Percentiles rank a stretch among this genome's conserved stretches.
Evolutionary conservation across 2,113 vertebrate genomes (phyloP).

Genomic region (Anser cygnoides): DNA sequence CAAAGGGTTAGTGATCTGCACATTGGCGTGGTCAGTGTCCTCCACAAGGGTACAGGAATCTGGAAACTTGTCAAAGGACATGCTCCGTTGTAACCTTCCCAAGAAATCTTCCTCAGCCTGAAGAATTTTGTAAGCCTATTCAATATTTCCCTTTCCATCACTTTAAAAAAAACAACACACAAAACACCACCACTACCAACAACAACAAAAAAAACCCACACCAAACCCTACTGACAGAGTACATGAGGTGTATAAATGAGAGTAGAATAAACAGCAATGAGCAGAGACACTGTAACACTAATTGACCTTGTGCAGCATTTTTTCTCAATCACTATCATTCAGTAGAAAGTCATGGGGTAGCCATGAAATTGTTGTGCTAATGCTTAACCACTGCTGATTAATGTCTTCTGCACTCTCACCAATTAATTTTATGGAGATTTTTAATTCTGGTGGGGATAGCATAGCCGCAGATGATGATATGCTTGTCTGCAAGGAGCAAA

Average conservation of each 20-base stretch:
- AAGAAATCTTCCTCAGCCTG: background rate
- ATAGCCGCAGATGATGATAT: background rate
- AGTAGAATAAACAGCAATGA: background rate
- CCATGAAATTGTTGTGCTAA: background rate
- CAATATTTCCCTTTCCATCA: background rate
- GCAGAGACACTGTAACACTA: background rate
- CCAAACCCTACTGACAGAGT: background rate
- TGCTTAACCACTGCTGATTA: background rate
- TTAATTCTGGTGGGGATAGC: background rate
- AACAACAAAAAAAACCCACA: background rate
- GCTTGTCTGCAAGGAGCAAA: background rate
- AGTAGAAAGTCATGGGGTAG: background rate
- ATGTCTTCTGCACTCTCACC: background rate
- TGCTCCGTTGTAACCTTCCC: background rate
- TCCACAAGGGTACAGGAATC: background rate
- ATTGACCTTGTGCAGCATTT: constrained; percentile 1
- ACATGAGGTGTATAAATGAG: background rate
- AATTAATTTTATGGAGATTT: constrained; percentile 29
- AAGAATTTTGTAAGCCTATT: background rate
- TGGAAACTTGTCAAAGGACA: background rate
- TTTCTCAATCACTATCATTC: background rate
- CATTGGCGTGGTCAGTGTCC: background rate
- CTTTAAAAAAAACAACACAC: background rate
- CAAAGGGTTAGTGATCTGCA: background rate
- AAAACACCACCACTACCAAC: background rate